phyloP scores from a whole-genome alignment of 2,888 invertebrate species.

The Clanis bilineata region DNA sequence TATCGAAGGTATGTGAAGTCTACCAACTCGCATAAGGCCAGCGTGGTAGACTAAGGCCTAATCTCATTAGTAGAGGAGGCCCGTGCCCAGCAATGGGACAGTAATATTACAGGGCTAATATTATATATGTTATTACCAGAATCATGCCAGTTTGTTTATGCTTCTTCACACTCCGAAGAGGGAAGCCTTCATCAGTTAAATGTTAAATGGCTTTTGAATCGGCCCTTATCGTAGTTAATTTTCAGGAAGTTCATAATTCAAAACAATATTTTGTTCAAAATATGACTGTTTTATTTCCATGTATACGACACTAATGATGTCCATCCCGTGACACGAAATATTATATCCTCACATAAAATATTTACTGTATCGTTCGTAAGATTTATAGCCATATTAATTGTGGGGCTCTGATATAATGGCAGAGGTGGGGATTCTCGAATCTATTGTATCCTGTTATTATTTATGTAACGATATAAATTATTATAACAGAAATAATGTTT shows the following conservation, averaged over 20 bases:
- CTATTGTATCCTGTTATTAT: constrained; percentile 5
- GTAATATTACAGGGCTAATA: too few species aligned
- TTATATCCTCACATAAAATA: constrained; percentile 27
- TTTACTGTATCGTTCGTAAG: constrained; percentile 36
- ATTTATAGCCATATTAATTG: constrained; percentile 67
- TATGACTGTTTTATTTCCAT: not conserved
- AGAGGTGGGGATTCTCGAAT: constrained; percentile 14
- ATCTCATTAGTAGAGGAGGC: too few species aligned
- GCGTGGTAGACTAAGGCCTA: too few species aligned
- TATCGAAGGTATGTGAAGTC: too few species aligned
- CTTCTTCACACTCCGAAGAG: too few species aligned
- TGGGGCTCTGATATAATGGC: constrained; percentile 50
- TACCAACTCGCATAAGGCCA: too few species aligned
- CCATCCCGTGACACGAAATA: constrained; percentile 8
- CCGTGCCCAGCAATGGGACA: too few species aligned
- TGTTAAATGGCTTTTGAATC: too few species aligned
- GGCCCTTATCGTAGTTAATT: not conserved
- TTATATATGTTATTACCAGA: too few species aligned
- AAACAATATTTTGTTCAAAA: not conserved
- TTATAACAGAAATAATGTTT: constrained; percentile 1
- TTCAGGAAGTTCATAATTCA: not conserved
- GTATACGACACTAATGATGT: constrained; percentile 1
- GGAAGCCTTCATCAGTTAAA: too few species aligned
- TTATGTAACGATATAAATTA: not conserved
- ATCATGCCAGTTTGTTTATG: too few species aligned